A percentile compares a stretch with the other conserved stretches of the same genome.
phyloP scores from a whole-genome alignment of 2,797 vertebrate species.

The Serranus cabrilla region DNA sequence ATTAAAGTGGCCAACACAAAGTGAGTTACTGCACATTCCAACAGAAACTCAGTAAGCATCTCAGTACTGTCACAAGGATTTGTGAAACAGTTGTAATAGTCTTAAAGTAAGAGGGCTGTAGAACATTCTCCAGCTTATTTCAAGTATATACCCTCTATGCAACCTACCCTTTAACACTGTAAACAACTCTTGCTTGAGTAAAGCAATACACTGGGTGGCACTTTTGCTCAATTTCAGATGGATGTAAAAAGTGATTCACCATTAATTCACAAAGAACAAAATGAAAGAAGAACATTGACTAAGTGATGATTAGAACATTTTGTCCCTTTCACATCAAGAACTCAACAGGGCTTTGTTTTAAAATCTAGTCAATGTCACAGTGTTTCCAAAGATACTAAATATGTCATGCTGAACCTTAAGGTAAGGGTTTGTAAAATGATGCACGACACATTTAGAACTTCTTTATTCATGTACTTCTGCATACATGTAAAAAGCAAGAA shows the following conservation, averaged over 20 bases:
- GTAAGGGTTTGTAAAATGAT: background rate
- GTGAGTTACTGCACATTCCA: conserved; percentile 82
- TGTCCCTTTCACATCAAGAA: background rate
- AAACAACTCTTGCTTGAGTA: conserved; percentile 3
- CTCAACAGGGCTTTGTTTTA: background rate
- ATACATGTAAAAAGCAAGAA: background rate
- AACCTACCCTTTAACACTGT: conserved; percentile 19
- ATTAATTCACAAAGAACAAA: background rate
- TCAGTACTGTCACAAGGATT: background rate
- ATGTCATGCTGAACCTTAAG: background rate
- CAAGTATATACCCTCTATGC: background rate
- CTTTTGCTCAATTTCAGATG: background rate
- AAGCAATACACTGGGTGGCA: background rate
- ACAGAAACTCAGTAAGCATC: background rate
- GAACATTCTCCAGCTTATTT: conserved; percentile 15
- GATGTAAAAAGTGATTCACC: background rate
- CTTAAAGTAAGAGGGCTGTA: conserved; percentile 18
- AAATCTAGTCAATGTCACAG: background rate
- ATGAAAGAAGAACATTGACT: conserved; percentile 1
- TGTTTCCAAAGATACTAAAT: background rate
- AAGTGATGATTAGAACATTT: background rate
- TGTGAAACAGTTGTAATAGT: conserved; percentile 16
- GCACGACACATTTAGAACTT: background rate
- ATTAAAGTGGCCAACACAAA: conserved; percentile 92
- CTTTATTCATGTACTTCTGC: background rate